phyloP scores from a whole-genome alignment of 2,797 vertebrate species.

The Acanthurus lineatus region DNA sequence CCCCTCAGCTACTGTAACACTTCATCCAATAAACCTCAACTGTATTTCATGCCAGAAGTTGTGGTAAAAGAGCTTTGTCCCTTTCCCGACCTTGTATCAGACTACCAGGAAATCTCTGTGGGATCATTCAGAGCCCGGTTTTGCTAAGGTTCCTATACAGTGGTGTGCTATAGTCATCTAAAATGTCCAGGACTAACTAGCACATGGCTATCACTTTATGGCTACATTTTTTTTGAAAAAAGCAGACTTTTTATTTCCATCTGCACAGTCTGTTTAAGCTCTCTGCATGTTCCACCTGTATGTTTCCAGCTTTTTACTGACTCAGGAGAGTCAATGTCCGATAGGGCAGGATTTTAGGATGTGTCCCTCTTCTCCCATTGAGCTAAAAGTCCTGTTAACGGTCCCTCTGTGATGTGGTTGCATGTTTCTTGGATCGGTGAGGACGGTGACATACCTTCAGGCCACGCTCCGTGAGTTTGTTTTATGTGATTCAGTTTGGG shows the following conservation, averaged over 20 bases:
- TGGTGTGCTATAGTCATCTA: slow-evolving; percentile 21
- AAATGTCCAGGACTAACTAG: slow-evolving; percentile 16
- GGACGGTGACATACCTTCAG: slow-evolving; percentile 22
- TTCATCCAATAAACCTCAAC: slow-evolving; percentile 30
- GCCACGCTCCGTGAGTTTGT: background rate
- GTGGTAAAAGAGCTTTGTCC: slow-evolving; percentile 12
- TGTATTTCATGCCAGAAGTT: slow-evolving; percentile 19
- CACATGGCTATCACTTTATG: slow-evolving; percentile 28
- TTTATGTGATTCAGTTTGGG: slow-evolving; percentile 27
- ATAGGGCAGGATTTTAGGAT: slow-evolving; percentile 12
- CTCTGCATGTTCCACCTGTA: slow-evolving; percentile 40
- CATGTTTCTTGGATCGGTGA: slow-evolving; percentile 17
- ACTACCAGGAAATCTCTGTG: slow-evolving; percentile 52
- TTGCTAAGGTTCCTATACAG: slow-evolving; percentile 13
- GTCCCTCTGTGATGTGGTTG: background rate
- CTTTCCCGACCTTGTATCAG: slow-evolving; percentile 45
- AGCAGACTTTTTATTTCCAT: slow-evolving; percentile 30
- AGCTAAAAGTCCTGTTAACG: background rate
- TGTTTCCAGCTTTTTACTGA: slow-evolving; percentile 20
- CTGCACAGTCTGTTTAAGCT: slow-evolving; percentile 41
- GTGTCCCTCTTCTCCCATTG: background rate
- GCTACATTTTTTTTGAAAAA: slow-evolving; percentile 8
- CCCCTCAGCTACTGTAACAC: slow-evolving; percentile 9
- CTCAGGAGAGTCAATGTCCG: background rate
- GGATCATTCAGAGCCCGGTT: slow-evolving; percentile 46